Percentiles rank a stretch among this genome's conserved stretches.
These are phyloP conservation scores for Colius striatus DNA, from an alignment of 2,113 vertebrate species.

Conservation along the genomic window DNA sequence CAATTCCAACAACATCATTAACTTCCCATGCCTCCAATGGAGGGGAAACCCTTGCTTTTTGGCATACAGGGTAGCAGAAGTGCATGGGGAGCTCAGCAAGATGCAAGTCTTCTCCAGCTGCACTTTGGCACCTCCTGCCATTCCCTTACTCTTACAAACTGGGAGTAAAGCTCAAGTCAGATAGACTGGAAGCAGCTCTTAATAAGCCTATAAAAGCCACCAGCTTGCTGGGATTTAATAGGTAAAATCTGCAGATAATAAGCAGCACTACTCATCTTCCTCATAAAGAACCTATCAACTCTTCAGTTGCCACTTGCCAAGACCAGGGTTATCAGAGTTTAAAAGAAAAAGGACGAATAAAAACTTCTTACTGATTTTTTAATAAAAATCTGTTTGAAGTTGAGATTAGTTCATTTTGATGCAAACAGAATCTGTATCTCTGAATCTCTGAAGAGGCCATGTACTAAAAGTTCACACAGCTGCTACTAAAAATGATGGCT, in stretches of 20 bases:
- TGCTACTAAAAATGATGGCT: not conserved
- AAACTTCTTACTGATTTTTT: not conserved
- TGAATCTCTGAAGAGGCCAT: not conserved
- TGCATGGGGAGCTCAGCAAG: not conserved
- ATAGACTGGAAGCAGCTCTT: not conserved
- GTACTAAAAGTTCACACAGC: not conserved
- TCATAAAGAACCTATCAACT: not conserved
- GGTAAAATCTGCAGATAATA: not conserved
- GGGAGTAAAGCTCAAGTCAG: not conserved
- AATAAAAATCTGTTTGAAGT: not conserved
- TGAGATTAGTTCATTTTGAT: not conserved
- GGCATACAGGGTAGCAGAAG: not conserved
- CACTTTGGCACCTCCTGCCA: not conserved
- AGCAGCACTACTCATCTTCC: not conserved
- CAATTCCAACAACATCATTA: not conserved
- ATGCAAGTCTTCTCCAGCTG: not conserved
- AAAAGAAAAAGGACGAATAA: not conserved
- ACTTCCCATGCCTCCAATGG: fast-evolving
- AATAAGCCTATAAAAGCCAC: not conserved
- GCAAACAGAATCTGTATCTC: not conserved
- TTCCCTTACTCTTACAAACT: not conserved
- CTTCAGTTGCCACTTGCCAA: not conserved
- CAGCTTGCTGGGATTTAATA: not conserved
- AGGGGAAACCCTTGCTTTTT: not conserved
- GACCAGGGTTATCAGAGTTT: not conserved